A percentile compares a stretch with the other conserved stretches of the same genome.
Conservation (phyloP, 2,797 vertebrate species). For the Xiphorhynchus erythropygius region DNA sequence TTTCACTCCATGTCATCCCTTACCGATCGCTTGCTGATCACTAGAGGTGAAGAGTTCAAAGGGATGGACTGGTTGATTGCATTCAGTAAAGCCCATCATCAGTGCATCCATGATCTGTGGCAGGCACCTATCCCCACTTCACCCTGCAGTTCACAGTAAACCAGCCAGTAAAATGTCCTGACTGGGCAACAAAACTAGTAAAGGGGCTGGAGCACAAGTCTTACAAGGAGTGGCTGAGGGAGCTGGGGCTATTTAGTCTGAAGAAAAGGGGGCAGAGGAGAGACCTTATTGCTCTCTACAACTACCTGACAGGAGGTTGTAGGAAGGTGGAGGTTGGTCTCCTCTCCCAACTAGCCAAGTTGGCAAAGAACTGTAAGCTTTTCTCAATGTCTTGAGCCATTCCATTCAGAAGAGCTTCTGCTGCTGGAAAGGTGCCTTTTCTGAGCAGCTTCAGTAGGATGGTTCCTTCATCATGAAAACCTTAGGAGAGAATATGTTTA, state of each 20-base stretch:
- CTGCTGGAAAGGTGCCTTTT: neutral
- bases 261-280: neutral
- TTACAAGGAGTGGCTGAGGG: neutral
- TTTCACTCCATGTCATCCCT: accelerated
- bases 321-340: too few species aligned
- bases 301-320: neutral
- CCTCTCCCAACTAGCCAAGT: neutral
- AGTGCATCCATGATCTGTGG: accelerated
- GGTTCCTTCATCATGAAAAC: neutral
- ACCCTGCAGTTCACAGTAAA: neutral
- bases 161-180: neutral
- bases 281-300: neutral
- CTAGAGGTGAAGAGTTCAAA: neutral
- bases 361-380: neutral
- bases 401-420: neutral
- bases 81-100: neutral
- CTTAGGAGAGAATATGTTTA: neutral
- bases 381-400: neutral
- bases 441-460: neutral
- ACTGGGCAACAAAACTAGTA: neutral
- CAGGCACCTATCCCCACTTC: accelerated
- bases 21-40: neutral
- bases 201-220: neutral
- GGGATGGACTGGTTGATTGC: accelerated
- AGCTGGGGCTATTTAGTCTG: neutral